A percentile compares a stretch with the other conserved stretches of the same genome.
phyloP scores from a whole-genome alignment of 2,888 invertebrate species.

The Hydraecia micacea region DNA sequence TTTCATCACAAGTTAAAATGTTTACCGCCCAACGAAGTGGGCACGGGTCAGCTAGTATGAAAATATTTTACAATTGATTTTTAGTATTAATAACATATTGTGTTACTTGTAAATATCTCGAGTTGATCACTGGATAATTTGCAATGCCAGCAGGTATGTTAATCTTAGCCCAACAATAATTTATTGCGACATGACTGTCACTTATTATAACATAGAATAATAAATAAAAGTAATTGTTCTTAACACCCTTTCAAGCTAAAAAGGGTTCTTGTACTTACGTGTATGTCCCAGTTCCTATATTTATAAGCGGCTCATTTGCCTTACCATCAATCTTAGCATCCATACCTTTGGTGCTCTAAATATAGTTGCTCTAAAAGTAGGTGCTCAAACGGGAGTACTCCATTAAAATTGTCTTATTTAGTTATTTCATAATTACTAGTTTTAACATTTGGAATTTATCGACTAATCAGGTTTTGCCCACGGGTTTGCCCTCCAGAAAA shows the following conservation, averaged over 20 bases:
- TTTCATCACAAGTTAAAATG: too few species aligned
- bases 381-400: too few species aligned
- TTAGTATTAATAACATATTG: too few species aligned
- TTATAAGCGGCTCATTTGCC: not conserved
- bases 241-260: not conserved
- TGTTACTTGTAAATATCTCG: not conserved
- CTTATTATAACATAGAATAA: not conserved
- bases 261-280: not conserved
- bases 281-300: not conserved
- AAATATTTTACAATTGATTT: too few species aligned
- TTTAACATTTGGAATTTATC: not conserved
- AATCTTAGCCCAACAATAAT: constrained; percentile 11
- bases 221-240: not conserved
- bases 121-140: constrained; percentile 20
- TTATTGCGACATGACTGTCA: constrained; percentile 3
- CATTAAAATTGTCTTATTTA: not conserved
- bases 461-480: not conserved
- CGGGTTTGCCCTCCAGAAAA: not conserved
- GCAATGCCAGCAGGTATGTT: constrained; percentile 9
- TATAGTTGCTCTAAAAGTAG: too few species aligned
- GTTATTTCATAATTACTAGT: not conserved
- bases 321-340: not conserved
- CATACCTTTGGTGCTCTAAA: too few species aligned
- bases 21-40: too few species aligned
- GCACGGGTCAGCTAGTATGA: too few species aligned